Conservation (phyloP, 35 echinoderm and acorn worm species). For the Strongylocentrotus purpuratus region DNA sequence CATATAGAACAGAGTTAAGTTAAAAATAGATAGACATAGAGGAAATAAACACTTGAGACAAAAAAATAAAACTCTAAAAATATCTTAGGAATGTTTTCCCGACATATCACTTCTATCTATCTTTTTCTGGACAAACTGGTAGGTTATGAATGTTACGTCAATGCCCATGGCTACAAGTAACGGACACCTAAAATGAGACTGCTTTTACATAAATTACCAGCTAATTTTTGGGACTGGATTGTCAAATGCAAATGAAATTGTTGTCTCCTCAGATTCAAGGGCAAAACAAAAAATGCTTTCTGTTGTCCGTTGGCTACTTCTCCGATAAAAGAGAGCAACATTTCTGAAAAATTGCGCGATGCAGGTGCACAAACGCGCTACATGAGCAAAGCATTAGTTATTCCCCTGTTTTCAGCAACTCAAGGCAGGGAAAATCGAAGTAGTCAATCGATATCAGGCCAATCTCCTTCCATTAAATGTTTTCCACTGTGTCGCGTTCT, state of each 20-base stretch:
- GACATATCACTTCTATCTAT: not conserved
- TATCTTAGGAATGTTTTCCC: not conserved
- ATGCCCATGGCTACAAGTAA: not conserved
- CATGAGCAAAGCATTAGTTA: constrained; percentile 1
- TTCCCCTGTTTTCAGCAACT: constrained; percentile 1
- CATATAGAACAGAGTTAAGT: not conserved
- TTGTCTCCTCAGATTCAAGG: not conserved
- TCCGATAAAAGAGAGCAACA: not conserved
- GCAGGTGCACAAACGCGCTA: not conserved
- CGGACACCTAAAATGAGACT: not conserved
- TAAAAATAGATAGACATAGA: not conserved
- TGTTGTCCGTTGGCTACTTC: not conserved
- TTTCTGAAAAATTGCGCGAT: not conserved
- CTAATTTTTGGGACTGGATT: not conserved
- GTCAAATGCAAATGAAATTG: not conserved
- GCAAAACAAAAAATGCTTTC: not conserved
- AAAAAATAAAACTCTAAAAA: not conserved
- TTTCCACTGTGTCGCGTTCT: constrained; percentile 15
- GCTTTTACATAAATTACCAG: not conserved
- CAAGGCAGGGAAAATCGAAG: constrained; percentile 9
- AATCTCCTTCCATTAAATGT: constrained; percentile 32
- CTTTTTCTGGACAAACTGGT: not conserved
- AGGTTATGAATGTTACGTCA: not conserved
- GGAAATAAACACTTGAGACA: not conserved
- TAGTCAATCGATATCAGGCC: constrained; percentile 9